Percentiles rank a stretch among this genome's conserved stretches.
These are phyloP conservation scores for Brotula barbata DNA, from an alignment of 2,797 vertebrate genomes.

Conservation along the genomic window DNA sequence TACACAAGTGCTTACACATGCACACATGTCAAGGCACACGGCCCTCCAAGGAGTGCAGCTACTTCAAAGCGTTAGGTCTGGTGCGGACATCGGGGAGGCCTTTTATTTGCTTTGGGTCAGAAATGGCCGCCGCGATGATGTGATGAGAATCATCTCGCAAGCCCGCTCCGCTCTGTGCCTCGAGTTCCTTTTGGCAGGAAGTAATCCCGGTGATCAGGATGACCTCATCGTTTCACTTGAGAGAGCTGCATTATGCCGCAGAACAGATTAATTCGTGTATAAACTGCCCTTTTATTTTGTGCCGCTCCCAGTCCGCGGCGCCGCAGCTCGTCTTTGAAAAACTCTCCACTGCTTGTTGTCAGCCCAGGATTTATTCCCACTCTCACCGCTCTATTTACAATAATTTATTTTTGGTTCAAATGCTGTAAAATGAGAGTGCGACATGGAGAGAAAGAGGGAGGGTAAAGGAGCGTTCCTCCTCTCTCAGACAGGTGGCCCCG, in stretches of 20 bases:
- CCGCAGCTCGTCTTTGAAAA: slow-evolving; percentile 43
- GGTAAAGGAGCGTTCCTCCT: slow-evolving; percentile 65
- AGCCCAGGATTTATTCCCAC: slow-evolving; percentile 76
- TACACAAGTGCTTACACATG: slow-evolving; percentile 65
- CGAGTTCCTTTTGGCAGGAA: slow-evolving; percentile 29
- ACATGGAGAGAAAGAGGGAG: slow-evolving; percentile 60
- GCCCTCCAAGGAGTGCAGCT: slow-evolving; percentile 64
- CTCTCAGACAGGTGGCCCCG: slow-evolving; percentile 81
- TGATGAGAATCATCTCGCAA: slow-evolving; percentile 63
- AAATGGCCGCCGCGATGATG: slow-evolving; percentile 70
- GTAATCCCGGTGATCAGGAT: slow-evolving; percentile 38
- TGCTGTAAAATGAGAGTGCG: slow-evolving; percentile 71
- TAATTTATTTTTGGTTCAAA: slow-evolving; percentile 83
- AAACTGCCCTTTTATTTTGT: slow-evolving; percentile 68
- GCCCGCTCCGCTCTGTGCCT: slow-evolving; percentile 22
- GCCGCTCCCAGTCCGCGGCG: slow-evolving; percentile 51
- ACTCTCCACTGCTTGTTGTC: slow-evolving; percentile 67
- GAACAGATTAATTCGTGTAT: slow-evolving; percentile 63
- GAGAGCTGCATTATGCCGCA: slow-evolving; percentile 40
- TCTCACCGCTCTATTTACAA: slow-evolving; percentile 82
- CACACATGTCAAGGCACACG: slow-evolving; percentile 66
- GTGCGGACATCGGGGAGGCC: slow-evolving; percentile 66
- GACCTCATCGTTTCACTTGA: slow-evolving; percentile 41
- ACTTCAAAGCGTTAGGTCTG: slow-evolving; percentile 67
- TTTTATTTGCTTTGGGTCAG: slow-evolving; percentile 80